These are phyloP conservation scores for Prionailurus viverrinus DNA, from an alignment of 2,113 vertebrate genomes.

Conservation along the genomic window DNA sequence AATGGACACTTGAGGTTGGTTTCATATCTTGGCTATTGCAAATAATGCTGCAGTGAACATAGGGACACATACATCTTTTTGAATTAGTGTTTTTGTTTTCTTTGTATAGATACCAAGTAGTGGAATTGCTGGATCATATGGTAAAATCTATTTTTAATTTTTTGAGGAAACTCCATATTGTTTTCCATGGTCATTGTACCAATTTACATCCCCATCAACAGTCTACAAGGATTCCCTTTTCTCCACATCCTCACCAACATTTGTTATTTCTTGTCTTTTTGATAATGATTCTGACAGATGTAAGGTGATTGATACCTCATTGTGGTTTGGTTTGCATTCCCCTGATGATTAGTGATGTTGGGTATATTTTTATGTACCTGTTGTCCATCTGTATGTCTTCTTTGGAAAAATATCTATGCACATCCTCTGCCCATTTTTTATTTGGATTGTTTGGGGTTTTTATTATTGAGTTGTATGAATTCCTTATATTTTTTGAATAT, in stretches of 20 bases:
- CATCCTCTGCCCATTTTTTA: neutral
- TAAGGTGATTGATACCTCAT: neutral
- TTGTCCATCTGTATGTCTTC: neutral
- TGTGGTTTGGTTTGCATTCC: neutral
- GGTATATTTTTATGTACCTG: neutral
- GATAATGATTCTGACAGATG: neutral
- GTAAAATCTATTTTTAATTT: neutral
- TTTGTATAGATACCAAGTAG: neutral
- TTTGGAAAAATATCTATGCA: neutral
- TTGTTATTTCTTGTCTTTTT: neutral
- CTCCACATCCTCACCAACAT: neutral
- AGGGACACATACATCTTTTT: neutral
- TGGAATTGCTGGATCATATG: neutral
- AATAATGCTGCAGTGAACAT: neutral
- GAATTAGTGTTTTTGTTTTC: neutral
- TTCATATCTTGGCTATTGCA: neutral
- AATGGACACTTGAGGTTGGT: neutral
- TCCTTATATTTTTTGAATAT: neutral
- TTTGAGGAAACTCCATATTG: neutral
- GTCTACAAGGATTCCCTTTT: neutral
- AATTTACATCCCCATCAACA: neutral
- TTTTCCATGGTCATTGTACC: neutral
- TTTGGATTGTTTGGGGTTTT: neutral
- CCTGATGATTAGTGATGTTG: neutral
- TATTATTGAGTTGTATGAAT: neutral